phyloP scores from a whole-genome alignment of 2,888 invertebrate species.

The Xylota segnis region DNA sequence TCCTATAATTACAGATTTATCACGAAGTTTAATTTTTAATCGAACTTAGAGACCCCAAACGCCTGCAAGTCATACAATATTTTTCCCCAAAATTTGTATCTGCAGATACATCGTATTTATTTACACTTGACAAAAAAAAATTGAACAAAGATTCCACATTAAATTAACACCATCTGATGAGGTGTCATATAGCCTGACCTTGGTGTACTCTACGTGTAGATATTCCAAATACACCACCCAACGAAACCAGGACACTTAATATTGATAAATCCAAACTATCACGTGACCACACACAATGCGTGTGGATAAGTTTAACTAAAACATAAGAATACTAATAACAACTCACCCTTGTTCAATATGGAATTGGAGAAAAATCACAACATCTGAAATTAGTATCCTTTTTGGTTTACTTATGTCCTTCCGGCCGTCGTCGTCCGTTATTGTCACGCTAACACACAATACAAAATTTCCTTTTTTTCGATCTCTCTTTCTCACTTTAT shows the following conservation, averaged over 20 bases:
- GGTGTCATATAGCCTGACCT: neutral
- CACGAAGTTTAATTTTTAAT: too few relatives aligned
- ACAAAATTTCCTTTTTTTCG: neutral
- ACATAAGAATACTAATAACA: neutral
- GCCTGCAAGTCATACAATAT: neutral
- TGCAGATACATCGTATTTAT: neutral
- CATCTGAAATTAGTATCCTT: slow-evolving; percentile 11
- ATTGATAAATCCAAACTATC: neutral
- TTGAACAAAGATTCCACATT: neutral
- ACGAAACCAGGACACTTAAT: neutral
- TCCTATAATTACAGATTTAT: too few relatives aligned
- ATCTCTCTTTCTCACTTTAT: slow-evolving; percentile 4
- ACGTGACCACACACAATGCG: slow-evolving; percentile 1
- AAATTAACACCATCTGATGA: slow-evolving; percentile 1
- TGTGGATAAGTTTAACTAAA: slow-evolving; percentile 1
- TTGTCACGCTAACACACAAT: slow-evolving; percentile 16
- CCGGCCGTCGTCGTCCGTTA: neutral
- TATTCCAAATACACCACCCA: neutral
- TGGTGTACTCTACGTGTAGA: neutral
- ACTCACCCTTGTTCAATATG: slow-evolving; percentile 5
- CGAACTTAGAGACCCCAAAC: too few relatives aligned
- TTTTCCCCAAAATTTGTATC: neutral
- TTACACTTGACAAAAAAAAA: neutral
- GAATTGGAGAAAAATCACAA: slow-evolving; percentile 6
- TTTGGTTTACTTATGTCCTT: slow-evolving; percentile 23